Conservation (phyloP, 2,888 invertebrate species). For the Falcaria lacertinaria region DNA sequence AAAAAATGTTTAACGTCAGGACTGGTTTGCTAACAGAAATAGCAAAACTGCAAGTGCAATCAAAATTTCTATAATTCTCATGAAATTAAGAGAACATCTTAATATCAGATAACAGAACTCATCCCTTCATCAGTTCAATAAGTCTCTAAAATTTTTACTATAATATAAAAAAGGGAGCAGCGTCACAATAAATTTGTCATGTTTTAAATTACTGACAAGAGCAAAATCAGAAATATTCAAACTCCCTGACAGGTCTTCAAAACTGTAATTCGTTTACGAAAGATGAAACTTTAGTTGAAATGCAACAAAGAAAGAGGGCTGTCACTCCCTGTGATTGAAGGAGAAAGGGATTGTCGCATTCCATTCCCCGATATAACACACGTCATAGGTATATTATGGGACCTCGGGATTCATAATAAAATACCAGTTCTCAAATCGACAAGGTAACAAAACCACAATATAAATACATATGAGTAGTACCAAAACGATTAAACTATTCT, state of each 20-base stretch:
- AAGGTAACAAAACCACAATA: no score
- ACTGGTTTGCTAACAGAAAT: no score
- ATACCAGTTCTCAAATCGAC: no score
- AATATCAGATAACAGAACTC: no score
- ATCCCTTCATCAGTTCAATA: no score
- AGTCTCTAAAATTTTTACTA: no score
- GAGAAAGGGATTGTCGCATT: slow-evolving; percentile 47
- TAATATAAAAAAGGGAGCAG: no score
- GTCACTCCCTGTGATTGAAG: slow-evolving; percentile 59
- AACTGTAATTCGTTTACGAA: background rate
- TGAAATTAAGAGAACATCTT: no score
- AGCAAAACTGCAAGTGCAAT: no score
- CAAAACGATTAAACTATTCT: no score
- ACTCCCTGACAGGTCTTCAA: background rate
- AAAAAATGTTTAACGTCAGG: background rate
- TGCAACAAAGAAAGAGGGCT: slow-evolving; percentile 42
- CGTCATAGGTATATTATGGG: background rate
- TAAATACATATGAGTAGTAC: no score
- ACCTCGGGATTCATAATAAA: background rate
- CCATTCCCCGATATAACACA: slow-evolving; percentile 43
- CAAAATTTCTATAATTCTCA: no score
- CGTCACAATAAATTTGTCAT: background rate
- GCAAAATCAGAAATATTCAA: background rate
- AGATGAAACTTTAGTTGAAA: slow-evolving; percentile 33
- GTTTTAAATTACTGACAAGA: background rate